Base-by-base conservation (phyloP, 2,113 vertebrate species). In the Chauna torquata region DNA sequence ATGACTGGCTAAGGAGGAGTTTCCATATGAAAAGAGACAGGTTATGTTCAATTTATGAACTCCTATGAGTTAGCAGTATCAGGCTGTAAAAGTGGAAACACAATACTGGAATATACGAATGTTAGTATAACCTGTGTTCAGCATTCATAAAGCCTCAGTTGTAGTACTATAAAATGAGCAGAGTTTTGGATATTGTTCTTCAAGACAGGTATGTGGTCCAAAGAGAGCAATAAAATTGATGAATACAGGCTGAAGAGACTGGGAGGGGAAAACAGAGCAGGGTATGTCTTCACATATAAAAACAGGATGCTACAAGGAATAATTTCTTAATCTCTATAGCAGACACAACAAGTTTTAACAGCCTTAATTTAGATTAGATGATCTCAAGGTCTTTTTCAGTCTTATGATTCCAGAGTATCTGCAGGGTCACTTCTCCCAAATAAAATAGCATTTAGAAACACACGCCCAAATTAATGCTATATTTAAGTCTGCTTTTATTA, bases 261-360 rank as follows among this genome's bases (percentile, higher is more conserved):
- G 57, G 59, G 65, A 85, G 36, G 22, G 32, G 52, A 79, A 74
- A 85, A 87, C 69, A 90, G 90, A 82, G 23, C 40, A 40, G 94
- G 90, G 93, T 86, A 93, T 96, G 87, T 72, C 87, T 65, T 66
- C 36, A 88, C 42, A 83, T 77, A 88, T 28, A 45, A 96, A 97
- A 96, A 96, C 96, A 92, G 92, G 85, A 97, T 93, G 92, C 93
- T 96, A 82, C 62, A 92, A 96, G 87, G 88, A 96, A 74, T 96
- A 77, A 96, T 94, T 94, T 92, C 94, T 96, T 95, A 78, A 94
- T 95, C 78, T 96, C 87, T 82, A 27, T 18, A 85, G 90, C 70
- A 96, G 94, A 91, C 74, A 84, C 54, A 96, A 79, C 74, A 94
- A 85, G 12, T 87, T 93, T 82, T 85, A 96, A 95, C 5, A 4